These are phyloP conservation scores for Protobothrops mucrosquamatus DNA, from an alignment of 2,113 vertebrate genomes.

Conservation along the genomic window DNA sequence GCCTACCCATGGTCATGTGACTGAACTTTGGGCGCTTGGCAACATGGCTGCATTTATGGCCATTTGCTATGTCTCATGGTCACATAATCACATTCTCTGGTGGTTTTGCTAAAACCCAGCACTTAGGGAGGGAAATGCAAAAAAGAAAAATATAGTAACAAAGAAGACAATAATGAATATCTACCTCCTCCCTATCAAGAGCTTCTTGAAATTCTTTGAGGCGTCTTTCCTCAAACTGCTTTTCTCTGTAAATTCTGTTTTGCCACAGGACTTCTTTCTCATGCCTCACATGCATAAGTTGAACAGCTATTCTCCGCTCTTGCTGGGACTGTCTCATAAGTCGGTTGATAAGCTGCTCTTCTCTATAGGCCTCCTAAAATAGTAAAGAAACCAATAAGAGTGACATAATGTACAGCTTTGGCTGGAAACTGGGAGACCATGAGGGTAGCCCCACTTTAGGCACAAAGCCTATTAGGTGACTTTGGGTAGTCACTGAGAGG, in stretches of 20 bases:
- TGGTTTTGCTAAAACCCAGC: not conserved
- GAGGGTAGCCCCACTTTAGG: not conserved
- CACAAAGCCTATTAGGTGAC: not conserved
- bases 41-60: not conserved
- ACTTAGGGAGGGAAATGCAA: not conserved
- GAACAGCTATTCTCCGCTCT: slow-evolving; percentile 81
- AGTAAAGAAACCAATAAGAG: not conserved
- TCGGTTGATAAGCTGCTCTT: slow-evolving; percentile 84
- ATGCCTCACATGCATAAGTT: slow-evolving; percentile 85
- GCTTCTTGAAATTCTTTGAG: slow-evolving; percentile 84
- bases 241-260: slow-evolving; percentile 87
- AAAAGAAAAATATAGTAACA: not conserved
- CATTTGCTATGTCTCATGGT: not conserved
- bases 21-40: not conserved
- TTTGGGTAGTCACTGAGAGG: not conserved
- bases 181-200: slow-evolving; percentile 87
- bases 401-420: not conserved
- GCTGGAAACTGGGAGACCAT: not conserved
- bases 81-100: not conserved
- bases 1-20: not conserved
- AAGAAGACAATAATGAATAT: not conserved
- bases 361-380: slow-evolving; percentile 75
- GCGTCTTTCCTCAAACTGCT: slow-evolving; percentile 82
- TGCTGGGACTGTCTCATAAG: slow-evolving; percentile 87
- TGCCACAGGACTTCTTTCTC: slow-evolving; percentile 87